Evolutionary conservation across 2,113 vertebrate genomes (phyloP).

Genomic region (Dipodomys spectabilis): DNA sequence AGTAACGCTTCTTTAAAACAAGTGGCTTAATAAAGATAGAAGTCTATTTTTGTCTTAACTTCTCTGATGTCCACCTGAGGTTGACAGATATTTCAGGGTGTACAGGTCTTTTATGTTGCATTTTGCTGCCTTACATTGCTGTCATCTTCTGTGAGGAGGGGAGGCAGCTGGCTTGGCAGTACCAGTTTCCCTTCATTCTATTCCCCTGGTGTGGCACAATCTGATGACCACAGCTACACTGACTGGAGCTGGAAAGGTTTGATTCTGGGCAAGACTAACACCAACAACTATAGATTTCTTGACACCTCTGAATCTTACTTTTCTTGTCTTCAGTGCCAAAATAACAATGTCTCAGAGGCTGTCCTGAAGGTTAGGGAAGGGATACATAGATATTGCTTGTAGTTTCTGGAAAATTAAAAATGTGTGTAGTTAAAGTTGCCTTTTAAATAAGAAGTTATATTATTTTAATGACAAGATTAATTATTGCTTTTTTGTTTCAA

Average conservation of each 20-base stretch:
- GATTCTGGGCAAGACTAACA: neutral
- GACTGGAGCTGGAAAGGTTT: neutral
- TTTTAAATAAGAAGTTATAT: conserved; percentile 35
- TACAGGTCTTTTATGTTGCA: neutral
- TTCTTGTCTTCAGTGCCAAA: neutral
- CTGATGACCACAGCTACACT: rapidly evolving
- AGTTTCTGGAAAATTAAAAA: neutral
- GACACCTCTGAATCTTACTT: neutral
- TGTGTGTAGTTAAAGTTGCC: neutral
- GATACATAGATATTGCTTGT: neutral
- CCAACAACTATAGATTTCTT: too few relatives aligned
- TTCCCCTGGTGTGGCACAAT: neutral
- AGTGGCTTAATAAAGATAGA: neutral
- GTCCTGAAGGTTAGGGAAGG: neutral
- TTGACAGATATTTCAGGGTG: neutral
- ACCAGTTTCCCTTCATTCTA: rapidly evolving
- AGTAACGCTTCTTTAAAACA: neutral
- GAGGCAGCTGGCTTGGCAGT: neutral
- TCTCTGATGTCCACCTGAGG: neutral
- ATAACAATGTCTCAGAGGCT: neutral
- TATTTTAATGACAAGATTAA: neutral
- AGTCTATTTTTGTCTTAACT: neutral
- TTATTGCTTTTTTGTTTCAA: neutral
- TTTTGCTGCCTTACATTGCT: neutral
- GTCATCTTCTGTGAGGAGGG: neutral